Evolutionary conservation across 2,797 vertebrate species (phyloP).

Genomic region (Neomorphus geoffroyi): DNA sequence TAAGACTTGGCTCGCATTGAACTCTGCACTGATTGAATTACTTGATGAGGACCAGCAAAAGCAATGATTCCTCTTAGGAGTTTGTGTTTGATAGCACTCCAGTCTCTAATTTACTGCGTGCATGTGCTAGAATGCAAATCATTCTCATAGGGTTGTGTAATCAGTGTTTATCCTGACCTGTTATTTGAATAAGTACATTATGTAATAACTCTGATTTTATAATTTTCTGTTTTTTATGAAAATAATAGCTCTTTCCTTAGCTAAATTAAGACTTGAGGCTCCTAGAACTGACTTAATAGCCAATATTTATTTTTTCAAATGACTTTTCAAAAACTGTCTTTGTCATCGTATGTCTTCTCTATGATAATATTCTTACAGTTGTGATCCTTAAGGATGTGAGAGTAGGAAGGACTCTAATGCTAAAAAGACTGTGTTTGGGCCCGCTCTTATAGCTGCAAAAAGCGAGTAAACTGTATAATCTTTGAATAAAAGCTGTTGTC

Average conservation of each 20-base stretch:
- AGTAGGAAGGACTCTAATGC: background rate
- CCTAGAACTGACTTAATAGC: background rate
- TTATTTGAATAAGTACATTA: conserved; percentile 11
- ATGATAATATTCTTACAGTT: background rate
- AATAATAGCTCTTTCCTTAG: background rate
- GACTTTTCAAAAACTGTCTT: background rate
- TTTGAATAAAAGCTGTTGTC: background rate
- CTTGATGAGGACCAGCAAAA: conserved; percentile 33
- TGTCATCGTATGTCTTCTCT: background rate
- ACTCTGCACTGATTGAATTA: conserved; percentile 32
- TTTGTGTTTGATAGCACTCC: conserved; percentile 24
- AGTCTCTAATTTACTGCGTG: conserved; percentile 1
- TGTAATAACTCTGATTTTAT: background rate
- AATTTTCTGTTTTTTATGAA: background rate
- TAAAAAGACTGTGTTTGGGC: background rate
- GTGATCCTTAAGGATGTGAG: background rate
- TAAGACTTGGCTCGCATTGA: background rate
- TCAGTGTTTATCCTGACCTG: background rate
- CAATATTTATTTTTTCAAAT: background rate
- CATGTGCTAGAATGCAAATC: conserved; percentile 21
- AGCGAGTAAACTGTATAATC: background rate
- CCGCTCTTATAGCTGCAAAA: background rate
- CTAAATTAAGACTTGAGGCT: background rate
- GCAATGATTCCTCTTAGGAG: conserved; percentile 37
- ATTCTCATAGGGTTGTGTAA: background rate